Evolutionary conservation across 2,113 vertebrate species (phyloP).

Genomic region (Sylvietta virens): DNA sequence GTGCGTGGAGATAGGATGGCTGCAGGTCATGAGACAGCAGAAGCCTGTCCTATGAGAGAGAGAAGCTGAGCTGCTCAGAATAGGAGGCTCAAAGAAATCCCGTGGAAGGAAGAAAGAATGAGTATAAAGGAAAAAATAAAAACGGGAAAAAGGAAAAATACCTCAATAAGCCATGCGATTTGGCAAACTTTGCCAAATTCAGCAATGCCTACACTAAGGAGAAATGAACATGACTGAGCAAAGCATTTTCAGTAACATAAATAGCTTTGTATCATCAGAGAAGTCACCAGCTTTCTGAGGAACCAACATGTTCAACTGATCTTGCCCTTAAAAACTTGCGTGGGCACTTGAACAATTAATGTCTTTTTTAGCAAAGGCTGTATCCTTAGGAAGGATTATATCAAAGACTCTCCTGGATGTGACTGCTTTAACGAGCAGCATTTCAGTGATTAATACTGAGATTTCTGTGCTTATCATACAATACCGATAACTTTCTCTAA

Average conservation of each 20-base stretch:
- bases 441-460: no score
- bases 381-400: background rate
- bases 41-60: background rate
- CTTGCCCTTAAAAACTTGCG: background rate
- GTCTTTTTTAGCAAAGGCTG: background rate
- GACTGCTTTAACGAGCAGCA: background rate
- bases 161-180: background rate
- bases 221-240: background rate
- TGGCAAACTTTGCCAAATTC: background rate
- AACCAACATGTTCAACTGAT: background rate
- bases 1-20: background rate
- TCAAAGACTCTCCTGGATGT: background rate
- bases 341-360: accelerated
- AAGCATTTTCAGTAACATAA: background rate
- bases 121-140: background rate
- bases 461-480: accelerated
- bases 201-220: background rate
- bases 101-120: accelerated
- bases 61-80: background rate
- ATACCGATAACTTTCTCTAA: background rate
- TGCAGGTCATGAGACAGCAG: background rate
- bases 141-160: accelerated
- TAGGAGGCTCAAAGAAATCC: background rate
- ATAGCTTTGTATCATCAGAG: background rate
- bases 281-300: background rate